A percentile compares a stretch with the other conserved stretches of the same genome.
Conservation (phyloP, 2,888 invertebrate species). For the Cylloceria caligata region DNA sequence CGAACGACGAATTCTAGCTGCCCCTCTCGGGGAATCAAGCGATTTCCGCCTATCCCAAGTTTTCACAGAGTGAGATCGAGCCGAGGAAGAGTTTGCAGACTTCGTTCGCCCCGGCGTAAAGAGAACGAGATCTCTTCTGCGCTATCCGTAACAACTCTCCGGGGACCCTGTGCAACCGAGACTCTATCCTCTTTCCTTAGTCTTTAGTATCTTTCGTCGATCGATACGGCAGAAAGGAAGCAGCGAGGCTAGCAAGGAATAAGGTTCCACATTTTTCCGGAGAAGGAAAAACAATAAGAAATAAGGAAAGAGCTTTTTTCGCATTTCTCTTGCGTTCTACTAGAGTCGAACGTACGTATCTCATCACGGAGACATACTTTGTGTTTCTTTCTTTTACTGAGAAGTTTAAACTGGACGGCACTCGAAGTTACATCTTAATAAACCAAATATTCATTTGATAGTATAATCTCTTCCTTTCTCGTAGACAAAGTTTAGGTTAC, state of each 20-base stretch:
- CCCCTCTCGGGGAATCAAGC: slow-evolving; percentile 70
- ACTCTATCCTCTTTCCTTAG: slow-evolving; percentile 40
- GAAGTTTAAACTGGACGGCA: background rate
- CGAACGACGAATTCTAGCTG: slow-evolving; percentile 46
- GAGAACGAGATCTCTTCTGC: slow-evolving; percentile 55
- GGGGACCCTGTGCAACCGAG: slow-evolving; percentile 56
- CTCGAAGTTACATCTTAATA: background rate
- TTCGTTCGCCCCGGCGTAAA: slow-evolving; percentile 56
- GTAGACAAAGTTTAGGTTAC: too few relatives aligned
- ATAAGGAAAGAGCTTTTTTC: slow-evolving; percentile 29
- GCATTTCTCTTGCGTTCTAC: background rate
- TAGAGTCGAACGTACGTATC: slow-evolving; percentile 11
- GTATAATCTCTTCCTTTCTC: background rate
- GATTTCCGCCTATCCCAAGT: slow-evolving; percentile 70
- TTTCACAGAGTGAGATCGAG: slow-evolving; percentile 64
- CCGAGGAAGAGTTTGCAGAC: slow-evolving; percentile 62
- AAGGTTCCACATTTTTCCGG: slow-evolving; percentile 31
- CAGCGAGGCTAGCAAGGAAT: slow-evolving; percentile 17
- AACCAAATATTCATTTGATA: background rate
- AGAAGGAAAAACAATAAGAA: slow-evolving; percentile 41
- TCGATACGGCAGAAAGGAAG: slow-evolving; percentile 52
- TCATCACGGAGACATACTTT: background rate
- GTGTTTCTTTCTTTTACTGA: background rate
- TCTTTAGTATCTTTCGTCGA: slow-evolving; percentile 58
- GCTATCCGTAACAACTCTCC: slow-evolving; percentile 67